phyloP scores from a whole-genome alignment of 1,140 invertebrate genomes.

The Chironomus striatipennis region DNA sequence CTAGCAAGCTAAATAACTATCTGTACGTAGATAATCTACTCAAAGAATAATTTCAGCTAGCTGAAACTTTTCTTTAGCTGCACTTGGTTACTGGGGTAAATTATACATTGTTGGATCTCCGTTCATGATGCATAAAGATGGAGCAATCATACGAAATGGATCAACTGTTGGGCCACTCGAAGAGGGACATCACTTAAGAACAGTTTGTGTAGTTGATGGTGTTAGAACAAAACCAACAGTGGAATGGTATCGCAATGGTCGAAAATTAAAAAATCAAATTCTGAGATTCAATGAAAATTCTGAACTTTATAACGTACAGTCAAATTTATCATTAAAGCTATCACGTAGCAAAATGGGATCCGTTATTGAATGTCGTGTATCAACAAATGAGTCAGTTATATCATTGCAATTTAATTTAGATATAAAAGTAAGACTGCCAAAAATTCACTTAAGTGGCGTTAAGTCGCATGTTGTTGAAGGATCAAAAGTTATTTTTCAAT shows the following conservation, averaged over 20 bases:
- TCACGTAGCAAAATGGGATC: conserved; percentile 66
- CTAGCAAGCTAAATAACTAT: too few relatives aligned
- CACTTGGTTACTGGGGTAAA: too few relatives aligned
- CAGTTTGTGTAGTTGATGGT: conserved; percentile 35
- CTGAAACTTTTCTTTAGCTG: too few relatives aligned
- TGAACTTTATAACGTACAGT: conserved; percentile 53
- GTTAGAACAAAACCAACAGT: conserved; percentile 37
- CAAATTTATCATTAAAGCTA: conserved; percentile 55
- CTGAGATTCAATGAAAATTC: conserved; percentile 40
- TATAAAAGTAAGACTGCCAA: conserved; percentile 70
- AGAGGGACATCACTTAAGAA: conserved; percentile 35
- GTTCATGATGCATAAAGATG: conserved; percentile 38
- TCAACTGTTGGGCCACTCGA: conserved; percentile 36
- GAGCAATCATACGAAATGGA: conserved; percentile 36
- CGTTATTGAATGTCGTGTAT: conserved; percentile 66
- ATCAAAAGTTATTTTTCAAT: conserved; percentile 64
- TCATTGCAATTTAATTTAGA: conserved; percentile 58
- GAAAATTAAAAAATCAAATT: conserved; percentile 32
- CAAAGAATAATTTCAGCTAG: too few relatives aligned
- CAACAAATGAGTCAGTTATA: conserved; percentile 55
- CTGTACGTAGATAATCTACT: too few relatives aligned
- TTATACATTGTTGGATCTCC: conserved; percentile 41
- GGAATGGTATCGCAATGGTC: conserved; percentile 36
- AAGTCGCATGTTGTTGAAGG: conserved; percentile 67
- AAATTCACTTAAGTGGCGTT: conserved; percentile 61